Conservation (phyloP, 1,140 invertebrate genomes). For the Parasteatoda tepidariorum region DNA sequence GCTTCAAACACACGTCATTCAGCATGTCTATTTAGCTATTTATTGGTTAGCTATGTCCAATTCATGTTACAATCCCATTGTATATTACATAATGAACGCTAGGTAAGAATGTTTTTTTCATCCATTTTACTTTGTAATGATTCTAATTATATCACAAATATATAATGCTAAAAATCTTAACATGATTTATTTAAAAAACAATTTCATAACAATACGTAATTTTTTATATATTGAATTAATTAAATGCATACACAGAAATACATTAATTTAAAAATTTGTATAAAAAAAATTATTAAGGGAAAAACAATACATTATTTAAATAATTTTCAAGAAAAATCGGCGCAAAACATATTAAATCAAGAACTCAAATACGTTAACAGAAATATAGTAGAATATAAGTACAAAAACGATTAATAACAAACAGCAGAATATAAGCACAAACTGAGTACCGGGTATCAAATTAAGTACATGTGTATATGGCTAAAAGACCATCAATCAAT, state of each 20-base stretch:
- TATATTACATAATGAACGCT: slow-evolving; percentile 95
- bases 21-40: slow-evolving; percentile 89
- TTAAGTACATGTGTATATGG: too few species aligned
- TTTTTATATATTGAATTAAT: background rate
- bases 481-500: too few species aligned
- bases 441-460: too few species aligned
- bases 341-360: too few species aligned
- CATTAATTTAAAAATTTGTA: background rate
- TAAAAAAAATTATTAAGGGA: too few species aligned
- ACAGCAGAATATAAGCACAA: too few species aligned
- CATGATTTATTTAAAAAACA: background rate
- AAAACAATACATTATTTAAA: background rate
- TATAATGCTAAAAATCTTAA: background rate
- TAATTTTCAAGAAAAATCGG: too few species aligned
- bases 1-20: slow-evolving; percentile 78
- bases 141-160: background rate
- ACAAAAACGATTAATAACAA: too few species aligned
- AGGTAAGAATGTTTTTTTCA: slow-evolving; percentile 74
- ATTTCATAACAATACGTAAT: background rate
- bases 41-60: slow-evolving; percentile 97
- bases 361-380: too few species aligned
- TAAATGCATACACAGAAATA: background rate
- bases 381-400: too few species aligned
- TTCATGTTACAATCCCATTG: slow-evolving; percentile 95
- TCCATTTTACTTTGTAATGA: background rate